These are phyloP conservation scores for Eucera pruinosa DNA, from an alignment of 2,888 invertebrate genomes.

Conservation along the genomic window DNA sequence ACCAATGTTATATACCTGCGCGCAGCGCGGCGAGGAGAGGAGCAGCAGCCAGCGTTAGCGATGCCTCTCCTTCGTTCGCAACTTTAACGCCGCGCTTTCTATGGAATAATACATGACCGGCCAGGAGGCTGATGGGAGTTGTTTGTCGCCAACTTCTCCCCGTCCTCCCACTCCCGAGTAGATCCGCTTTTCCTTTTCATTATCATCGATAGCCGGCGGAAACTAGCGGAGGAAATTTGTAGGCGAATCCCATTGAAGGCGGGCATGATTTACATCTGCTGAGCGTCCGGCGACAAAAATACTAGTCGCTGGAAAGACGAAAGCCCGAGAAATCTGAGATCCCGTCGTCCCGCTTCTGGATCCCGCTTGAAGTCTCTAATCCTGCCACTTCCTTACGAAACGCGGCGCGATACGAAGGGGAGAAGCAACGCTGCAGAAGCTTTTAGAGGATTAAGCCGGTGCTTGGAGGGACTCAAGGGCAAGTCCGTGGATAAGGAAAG, in stretches of 20 bases:
- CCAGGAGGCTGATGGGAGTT: neutral
- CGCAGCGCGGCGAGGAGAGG: too few species aligned
- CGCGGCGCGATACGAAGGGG: neutral
- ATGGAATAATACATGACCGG: slow-evolving; percentile 17
- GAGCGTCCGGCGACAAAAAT: neutral
- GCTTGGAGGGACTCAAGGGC: neutral
- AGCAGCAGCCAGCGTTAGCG: slow-evolving; percentile 29
- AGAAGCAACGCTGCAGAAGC: neutral
- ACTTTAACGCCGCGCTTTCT: slow-evolving; percentile 5
- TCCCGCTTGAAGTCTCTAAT: neutral
- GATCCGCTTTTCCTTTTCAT: neutral
- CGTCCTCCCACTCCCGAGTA: neutral
- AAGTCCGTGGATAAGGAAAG: neutral
- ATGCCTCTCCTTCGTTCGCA: slow-evolving; percentile 1
- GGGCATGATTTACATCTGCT: neutral
- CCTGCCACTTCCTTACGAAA: neutral
- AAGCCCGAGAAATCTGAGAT: neutral
- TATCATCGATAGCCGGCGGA: slow-evolving; percentile 6
- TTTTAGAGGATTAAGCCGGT: slow-evolving; percentile 2
- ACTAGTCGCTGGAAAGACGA: neutral
- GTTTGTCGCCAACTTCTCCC: slow-evolving; percentile 4
- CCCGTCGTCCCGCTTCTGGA: neutral
- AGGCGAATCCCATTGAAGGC: neutral
- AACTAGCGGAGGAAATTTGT: neutral
- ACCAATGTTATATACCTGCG: too few species aligned